Base-by-base conservation (phyloP, 2,797 vertebrate genomes). In the Lagodon rhomboides region DNA sequence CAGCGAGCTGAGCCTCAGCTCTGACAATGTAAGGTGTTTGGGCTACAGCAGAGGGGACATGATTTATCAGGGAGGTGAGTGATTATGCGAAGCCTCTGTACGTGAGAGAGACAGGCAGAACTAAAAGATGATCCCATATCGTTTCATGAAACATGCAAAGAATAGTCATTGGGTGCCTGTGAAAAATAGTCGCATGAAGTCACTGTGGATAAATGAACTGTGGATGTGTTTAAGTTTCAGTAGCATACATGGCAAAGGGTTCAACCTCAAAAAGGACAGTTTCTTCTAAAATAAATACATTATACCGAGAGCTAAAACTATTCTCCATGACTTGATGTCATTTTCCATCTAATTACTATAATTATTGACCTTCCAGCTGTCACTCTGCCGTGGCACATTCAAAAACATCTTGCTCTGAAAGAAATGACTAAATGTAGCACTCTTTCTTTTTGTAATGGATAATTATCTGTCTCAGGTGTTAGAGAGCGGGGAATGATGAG, bases 381-480 rank as follows among this genome's bases (percentile, higher is more conserved):
- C 91, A 89, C 68, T 92, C 82, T 49, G 46, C 60, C 3, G 15
- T 87, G 87, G 82, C 87, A 83, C 80, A 78, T 92, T 83, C 79
- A 85, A 90, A 91, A 86, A 86, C 76, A 85, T 85, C 75, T 83
- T 80, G 41, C 69, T 73, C 4, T 3, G 55, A 77, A 77, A 77
- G 50, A 80, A 70, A 87, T 79, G 73, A 85, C 81, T 91, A 89
- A 91, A 86, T 83, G 73, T 71, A 46, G 55, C 60, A 73, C 49
- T 79, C 87, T 72, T 62, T 72, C 4, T 68, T 54, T 85, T 92
- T 86, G 86, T 87, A 91, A 88, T 88, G 90, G 90, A 92, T 94
- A 94, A 95, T 95, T 92, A 93, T 91, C 90, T 90, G 87, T 94
- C 92, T 89, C 85, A 91, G 91, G 91, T 92, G 81, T 92, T 90